Evolutionary conservation across 2,113 vertebrate species (phyloP).

Genomic region (Carassius carassius): DNA sequence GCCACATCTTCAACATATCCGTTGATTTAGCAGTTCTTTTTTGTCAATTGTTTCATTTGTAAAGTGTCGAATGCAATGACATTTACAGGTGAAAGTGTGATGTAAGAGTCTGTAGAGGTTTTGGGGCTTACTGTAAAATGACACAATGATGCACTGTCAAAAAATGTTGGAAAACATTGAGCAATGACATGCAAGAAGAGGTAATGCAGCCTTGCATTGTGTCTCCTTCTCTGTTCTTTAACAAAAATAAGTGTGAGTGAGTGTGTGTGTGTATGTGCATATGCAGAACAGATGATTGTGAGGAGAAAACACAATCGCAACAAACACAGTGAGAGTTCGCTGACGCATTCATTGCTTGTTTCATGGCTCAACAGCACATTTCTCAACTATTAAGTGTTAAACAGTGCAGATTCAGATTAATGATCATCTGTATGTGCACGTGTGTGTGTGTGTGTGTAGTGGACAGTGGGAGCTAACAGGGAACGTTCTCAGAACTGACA

Average conservation of each 20-base stretch:
- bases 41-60: not conserved
- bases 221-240: not conserved
- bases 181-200: not conserved
- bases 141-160: not conserved
- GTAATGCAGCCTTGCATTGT: not conserved
- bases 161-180: not conserved
- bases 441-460: not conserved
- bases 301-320: constrained; percentile 24
- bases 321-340: constrained; percentile 23
- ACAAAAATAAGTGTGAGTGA: not conserved
- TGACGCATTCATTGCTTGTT: constrained; percentile 41
- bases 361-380: constrained; percentile 42
- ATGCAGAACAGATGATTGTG: constrained; percentile 55
- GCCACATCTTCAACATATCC: not conserved
- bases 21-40: not conserved
- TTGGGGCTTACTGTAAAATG: not conserved
- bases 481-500: not conserved
- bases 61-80: not conserved
- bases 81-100: not conserved
- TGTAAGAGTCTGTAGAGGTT: not conserved
- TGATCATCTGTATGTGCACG: not conserved
- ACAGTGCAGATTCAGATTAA: not conserved
- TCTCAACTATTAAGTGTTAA: constrained; percentile 40
- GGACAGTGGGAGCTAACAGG: not conserved
- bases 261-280: constrained; percentile 26